Percentiles rank a stretch among this genome's conserved stretches.
phyloP scores from a whole-genome alignment of 2,113 vertebrate genomes.

The Aepyceros melampus region DNA sequence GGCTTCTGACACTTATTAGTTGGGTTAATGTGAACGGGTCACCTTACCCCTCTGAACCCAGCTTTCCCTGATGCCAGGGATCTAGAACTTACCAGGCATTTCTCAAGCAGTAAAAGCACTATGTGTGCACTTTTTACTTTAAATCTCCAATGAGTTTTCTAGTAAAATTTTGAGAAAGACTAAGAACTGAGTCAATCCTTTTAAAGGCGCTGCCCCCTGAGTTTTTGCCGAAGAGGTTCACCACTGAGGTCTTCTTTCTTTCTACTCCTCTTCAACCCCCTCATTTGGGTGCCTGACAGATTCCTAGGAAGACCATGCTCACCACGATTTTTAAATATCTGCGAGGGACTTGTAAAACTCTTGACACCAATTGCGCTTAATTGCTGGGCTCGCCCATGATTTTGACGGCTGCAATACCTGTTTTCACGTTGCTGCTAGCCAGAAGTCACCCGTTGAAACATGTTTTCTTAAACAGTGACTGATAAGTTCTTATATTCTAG shows the following conservation, averaged over 20 bases:
- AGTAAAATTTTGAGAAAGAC: neutral
- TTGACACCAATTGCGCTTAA: constrained; percentile 68
- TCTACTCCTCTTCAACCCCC: neutral
- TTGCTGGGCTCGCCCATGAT: constrained; percentile 62
- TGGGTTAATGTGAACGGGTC: neutral
- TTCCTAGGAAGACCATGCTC: neutral
- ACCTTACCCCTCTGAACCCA: neutral
- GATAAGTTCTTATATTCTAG: constrained; percentile 80
- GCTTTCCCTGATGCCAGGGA: neutral
- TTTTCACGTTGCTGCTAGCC: constrained; percentile 47
- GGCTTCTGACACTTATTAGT: neutral
- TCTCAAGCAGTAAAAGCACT: neutral
- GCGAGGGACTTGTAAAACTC: constrained; percentile 24
- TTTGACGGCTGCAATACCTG: constrained; percentile 76
- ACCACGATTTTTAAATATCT: neutral
- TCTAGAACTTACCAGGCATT: neutral
- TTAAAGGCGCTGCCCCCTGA: neutral
- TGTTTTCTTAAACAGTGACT: constrained; percentile 76
- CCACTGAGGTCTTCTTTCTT: neutral
- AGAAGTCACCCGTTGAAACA: constrained; percentile 68
- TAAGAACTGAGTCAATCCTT: neutral
- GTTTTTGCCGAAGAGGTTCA: neutral
- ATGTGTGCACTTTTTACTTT: neutral
- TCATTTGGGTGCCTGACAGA: neutral
- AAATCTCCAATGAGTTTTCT: neutral